These are phyloP conservation scores for Corythornis madagascariensis DNA, from an alignment of 2,113 vertebrate species.

Conservation along the genomic window DNA sequence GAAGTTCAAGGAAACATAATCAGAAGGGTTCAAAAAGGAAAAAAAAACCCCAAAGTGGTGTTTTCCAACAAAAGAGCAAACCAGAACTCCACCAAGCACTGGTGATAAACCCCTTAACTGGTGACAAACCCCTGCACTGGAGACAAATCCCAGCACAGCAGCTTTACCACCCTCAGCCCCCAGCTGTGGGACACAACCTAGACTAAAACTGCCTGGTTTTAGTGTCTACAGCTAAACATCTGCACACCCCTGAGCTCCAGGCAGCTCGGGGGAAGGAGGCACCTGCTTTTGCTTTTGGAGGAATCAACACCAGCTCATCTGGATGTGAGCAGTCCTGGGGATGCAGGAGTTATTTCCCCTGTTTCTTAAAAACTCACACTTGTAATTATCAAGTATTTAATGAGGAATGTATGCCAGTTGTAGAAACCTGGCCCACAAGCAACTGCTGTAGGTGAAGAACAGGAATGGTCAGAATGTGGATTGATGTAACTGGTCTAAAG, in stretches of 20 bases:
- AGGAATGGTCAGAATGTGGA: background rate
- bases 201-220: background rate
- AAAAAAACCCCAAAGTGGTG: rapidly evolving
- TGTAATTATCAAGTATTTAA: background rate
- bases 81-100: background rate
- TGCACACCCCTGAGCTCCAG: background rate
- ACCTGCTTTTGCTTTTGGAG: background rate
- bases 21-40: background rate
- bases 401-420: background rate
- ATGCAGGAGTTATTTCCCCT: background rate
- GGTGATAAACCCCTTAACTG: too few species aligned
- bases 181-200: background rate
- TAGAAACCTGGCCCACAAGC: background rate
- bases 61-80: background rate
- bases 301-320: background rate
- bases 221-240: background rate
- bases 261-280: background rate
- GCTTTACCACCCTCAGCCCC: background rate
- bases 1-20: background rate
- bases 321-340: rapidly evolving
- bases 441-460: background rate
- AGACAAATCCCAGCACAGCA: rapidly evolving
- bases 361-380: background rate
- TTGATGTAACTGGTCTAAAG: background rate
- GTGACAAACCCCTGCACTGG: background rate